Percentiles rank a stretch among this genome's conserved stretches.
Evolutionary conservation across 1,140 invertebrate species (phyloP).

Genomic region (Centruroides sculpturatus): DNA sequence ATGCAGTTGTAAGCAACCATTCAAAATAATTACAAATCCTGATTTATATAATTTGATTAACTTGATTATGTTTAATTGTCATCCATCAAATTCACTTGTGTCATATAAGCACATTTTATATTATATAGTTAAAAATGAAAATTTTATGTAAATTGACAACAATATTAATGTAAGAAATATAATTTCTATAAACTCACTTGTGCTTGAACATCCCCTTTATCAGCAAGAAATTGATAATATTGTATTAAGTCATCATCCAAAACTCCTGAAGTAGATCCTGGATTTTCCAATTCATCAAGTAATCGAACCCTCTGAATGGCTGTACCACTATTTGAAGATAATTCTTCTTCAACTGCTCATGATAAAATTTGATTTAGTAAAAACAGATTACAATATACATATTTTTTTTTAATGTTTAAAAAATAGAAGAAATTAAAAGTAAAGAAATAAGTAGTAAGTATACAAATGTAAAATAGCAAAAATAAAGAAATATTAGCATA

Average conservation of each 20-base stretch:
- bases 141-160: neutral
- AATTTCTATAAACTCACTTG: conserved; percentile 41
- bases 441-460: too few relatives aligned
- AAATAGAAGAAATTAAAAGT: too few relatives aligned
- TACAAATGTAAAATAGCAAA: too few relatives aligned
- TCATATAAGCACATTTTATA: too few relatives aligned
- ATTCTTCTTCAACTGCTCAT: conserved; percentile 58
- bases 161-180: conserved; percentile 1
- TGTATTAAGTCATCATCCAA: conserved; percentile 92
- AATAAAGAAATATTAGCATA: too few relatives aligned
- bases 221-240: conserved; percentile 90
- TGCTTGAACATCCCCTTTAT: conserved; percentile 96
- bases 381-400: neutral
- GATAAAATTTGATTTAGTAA: neutral
- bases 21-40: too few relatives aligned
- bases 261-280: conserved; percentile 34
- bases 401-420: neutral
- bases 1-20: too few relatives aligned
- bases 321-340: conserved; percentile 72
- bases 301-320: conserved; percentile 80
- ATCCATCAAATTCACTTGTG: too few relatives aligned
- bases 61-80: too few relatives aligned
- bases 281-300: conserved; percentile 79
- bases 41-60: too few relatives aligned
- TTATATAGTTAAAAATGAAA: too few relatives aligned